phyloP scores from a whole-genome alignment of 2,113 vertebrate genomes.

The Spermophilus dauricus region DNA sequence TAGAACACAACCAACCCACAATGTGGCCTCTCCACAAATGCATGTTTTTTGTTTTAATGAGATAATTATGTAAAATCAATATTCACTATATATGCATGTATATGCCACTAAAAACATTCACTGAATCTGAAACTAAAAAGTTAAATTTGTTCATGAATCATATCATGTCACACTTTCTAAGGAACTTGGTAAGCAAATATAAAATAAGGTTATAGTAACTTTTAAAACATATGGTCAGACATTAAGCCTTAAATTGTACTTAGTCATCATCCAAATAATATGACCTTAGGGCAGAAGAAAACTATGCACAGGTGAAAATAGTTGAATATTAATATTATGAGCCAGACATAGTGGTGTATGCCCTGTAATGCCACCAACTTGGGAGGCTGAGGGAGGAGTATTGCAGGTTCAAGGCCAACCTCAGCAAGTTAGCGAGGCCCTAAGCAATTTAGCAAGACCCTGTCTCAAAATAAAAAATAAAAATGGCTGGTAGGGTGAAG shows the following conservation, averaged over 20 bases:
- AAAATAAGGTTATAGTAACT: neutral
- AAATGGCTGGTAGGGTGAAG: neutral
- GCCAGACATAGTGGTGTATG: neutral
- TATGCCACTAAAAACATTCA: neutral
- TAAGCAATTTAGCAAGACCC: neutral
- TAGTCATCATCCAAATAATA: constrained; percentile 16
- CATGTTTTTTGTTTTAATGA: constrained; percentile 8
- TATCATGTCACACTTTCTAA: neutral
- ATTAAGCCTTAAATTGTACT: neutral
- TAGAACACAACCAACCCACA: neutral
- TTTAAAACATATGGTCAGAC: neutral
- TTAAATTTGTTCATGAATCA: constrained; percentile 11
- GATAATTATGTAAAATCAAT: neutral
- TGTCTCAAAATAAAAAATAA: neutral
- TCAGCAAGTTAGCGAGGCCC: neutral
- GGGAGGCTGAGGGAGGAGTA: neutral
- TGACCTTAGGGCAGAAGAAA: constrained; percentile 4
- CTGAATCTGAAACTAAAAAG: constrained; percentile 26
- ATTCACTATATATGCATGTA: neutral
- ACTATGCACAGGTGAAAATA: constrained; percentile 22
- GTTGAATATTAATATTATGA: neutral
- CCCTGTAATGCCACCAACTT: neutral
- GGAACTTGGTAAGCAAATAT: neutral
- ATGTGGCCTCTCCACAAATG: neutral
- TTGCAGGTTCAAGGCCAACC: neutral